Evolutionary conservation across 1,140 invertebrate genomes (phyloP), one percentile per base, ranked within the genome.

Genomic region (Spodoptera litura): DNA sequence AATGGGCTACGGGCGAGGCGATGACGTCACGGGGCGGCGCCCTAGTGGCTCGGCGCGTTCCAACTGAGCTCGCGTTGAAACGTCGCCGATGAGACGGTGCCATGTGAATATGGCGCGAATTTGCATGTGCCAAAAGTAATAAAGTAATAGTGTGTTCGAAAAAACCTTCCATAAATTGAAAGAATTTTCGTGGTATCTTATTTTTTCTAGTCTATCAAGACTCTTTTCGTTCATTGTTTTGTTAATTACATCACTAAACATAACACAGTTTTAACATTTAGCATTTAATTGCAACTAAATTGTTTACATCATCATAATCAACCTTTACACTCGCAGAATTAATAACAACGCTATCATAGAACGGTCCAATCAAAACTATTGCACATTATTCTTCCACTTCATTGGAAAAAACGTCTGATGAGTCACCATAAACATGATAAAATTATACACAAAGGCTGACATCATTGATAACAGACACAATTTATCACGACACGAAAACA

Each of bases 21-120:
- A 82, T 91, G 89, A 91, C 91, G 89, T 91, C 86, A 88, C 83
- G 75, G 44, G 88, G 87, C 88, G 89, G 89, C 88, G 89, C 87
- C 88, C 78, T 55, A 72, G 70, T 66, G 90, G 86, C 87, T 89
- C 87, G 87, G 87, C 78, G 75, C 88, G 87, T 79, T 85, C 80
- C 88, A 91, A 88, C 85, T 79, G 68, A 73, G 72, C 85, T 91
- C 75, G 66, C 59, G 81, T 85, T 88, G 87, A 78, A 88, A 86
- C 90, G 86, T 78, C 71, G 78, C 85, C 84, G 85, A 86, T 80
- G 72, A 58, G 92, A 93, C 92, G 90, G 71, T 85, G 58, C 61
- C 62, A 59, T 52, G 55, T 59, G 13, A 55, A 74, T 44, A 27
- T 68, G 61, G 4, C 13, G 38, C 2, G 51, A 68, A 77, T 68